These are phyloP conservation scores for Naso thynnoides DNA, from an alignment of 2,797 vertebrate species.

Conservation along the genomic window DNA sequence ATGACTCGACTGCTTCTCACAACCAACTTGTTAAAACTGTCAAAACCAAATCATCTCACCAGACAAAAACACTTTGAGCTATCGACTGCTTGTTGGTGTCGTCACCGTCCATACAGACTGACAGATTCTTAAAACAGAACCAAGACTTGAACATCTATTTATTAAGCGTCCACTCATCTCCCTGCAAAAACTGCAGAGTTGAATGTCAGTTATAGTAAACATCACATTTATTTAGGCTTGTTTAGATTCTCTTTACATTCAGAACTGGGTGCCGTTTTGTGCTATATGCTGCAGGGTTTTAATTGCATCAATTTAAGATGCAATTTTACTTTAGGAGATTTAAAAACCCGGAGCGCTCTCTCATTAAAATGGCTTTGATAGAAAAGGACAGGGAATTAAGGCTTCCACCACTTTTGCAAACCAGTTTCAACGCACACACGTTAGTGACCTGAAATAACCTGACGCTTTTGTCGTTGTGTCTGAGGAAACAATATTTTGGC, in stretches of 20 bases:
- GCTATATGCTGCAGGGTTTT: constrained; percentile 22
- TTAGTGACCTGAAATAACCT: constrained; percentile 19
- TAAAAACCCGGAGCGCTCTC: constrained; percentile 7
- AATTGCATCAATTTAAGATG: constrained; percentile 22
- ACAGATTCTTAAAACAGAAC: constrained; percentile 88
- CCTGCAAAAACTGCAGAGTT: constrained; percentile 43
- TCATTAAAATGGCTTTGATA: constrained; percentile 11
- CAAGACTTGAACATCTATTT: constrained; percentile 43
- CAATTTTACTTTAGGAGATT: constrained; percentile 13
- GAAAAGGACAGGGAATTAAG: constrained; percentile 40
- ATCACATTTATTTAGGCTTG: constrained; percentile 50
- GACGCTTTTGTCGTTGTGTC: neutral
- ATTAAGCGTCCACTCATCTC: constrained; percentile 26
- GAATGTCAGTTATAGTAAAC: constrained; percentile 49
- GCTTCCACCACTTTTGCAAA: constrained; percentile 29
- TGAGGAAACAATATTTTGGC: constrained; percentile 16
- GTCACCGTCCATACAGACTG: constrained; percentile 16
- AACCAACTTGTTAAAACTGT: constrained; percentile 24
- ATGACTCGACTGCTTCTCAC: constrained; percentile 13
- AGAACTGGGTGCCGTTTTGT: constrained; percentile 28
- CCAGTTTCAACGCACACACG: constrained; percentile 3
- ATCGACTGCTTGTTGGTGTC: constrained; percentile 1
- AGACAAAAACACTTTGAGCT: constrained; percentile 4
- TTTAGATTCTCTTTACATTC: constrained; percentile 65
- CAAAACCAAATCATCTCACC: constrained; percentile 20